Percentiles rank a stretch among this genome's conserved stretches.
phyloP scores from a whole-genome alignment of 2,797 vertebrate species.

The Coendou prehensilis region DNA sequence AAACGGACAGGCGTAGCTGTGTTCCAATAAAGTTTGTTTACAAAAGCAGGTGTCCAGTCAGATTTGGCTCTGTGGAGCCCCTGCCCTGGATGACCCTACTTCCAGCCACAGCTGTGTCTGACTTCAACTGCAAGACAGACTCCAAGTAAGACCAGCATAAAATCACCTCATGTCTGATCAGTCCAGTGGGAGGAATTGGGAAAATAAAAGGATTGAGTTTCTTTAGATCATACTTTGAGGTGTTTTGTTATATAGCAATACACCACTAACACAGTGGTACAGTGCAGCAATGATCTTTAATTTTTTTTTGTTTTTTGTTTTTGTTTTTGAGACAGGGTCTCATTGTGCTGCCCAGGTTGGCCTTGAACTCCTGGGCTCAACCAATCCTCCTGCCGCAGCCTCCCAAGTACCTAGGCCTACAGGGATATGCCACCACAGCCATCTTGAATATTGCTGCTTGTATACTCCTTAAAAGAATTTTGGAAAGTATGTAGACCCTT shows the following conservation, averaged over 20 bases:
- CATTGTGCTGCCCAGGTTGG: neutral
- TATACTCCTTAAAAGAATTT: neutral
- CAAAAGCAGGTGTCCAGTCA: neutral
- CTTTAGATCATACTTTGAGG: neutral
- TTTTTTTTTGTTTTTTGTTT: neutral
- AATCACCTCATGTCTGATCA: neutral
- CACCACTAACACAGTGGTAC: neutral
- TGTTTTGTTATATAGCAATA: neutral
- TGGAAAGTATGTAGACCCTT: neutral
- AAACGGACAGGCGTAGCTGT: neutral
- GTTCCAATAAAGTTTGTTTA: neutral
- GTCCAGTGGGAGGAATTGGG: neutral
- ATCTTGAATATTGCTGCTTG: neutral
- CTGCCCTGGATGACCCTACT: neutral
- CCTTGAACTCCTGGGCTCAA: neutral
- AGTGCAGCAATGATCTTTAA: neutral
- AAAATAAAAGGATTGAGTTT: neutral
- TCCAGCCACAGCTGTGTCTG: neutral
- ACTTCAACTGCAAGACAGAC: neutral
- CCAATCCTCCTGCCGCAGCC: neutral
- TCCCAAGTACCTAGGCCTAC: neutral
- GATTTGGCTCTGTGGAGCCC: neutral
- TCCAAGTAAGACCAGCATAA: neutral
- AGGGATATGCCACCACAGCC: neutral
- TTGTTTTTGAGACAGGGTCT: neutral